Conservation (phyloP, 2,113 vertebrate genomes). For the Butorides virescens region DNA sequence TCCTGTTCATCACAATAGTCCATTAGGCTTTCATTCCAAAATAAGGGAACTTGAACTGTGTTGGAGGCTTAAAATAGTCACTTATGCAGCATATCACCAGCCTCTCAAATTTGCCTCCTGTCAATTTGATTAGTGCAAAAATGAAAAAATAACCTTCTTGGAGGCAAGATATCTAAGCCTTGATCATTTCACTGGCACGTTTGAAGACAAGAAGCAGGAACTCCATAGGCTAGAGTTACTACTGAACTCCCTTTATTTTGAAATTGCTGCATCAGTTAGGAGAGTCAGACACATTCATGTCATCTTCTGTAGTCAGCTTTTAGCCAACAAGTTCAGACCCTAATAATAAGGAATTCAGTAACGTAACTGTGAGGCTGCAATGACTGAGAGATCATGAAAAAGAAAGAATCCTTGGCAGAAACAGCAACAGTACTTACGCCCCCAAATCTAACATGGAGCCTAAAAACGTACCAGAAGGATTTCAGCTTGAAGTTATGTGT, state of each 20-base stretch:
- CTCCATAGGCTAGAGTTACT: background rate
- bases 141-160: background rate
- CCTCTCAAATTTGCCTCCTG: background rate
- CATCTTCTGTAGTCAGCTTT: background rate
- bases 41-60: background rate
- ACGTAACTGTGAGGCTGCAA: background rate
- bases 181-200: background rate
- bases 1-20: background rate
- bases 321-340: background rate
- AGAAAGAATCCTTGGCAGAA: background rate
- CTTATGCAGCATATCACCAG: background rate
- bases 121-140: background rate
- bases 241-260: background rate
- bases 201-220: background rate
- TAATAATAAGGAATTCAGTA: background rate
- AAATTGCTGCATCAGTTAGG: background rate
- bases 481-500: background rate
- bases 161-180: background rate
- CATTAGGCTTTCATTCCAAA: background rate
- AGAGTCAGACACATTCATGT: background rate
- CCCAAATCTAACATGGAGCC: rapidly evolving
- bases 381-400: background rate
- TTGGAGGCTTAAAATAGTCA: background rate
- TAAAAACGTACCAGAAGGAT: background rate
- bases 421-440: background rate